phyloP scores from a whole-genome alignment of 2,888 invertebrate genomes.

The Taphrorychus bicolor region DNA sequence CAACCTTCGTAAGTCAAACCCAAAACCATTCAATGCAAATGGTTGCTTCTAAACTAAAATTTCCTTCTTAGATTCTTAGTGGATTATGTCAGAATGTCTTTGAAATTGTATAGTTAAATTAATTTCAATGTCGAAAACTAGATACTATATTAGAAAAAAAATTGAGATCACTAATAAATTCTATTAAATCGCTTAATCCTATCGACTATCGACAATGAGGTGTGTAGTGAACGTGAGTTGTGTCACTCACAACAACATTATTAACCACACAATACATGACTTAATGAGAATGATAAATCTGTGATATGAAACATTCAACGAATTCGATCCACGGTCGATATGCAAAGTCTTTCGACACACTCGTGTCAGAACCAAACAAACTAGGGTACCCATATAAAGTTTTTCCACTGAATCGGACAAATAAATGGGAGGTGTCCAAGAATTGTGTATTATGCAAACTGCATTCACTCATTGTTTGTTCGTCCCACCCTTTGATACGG shows the following conservation, averaged over 20 bases:
- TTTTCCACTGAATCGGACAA: background rate
- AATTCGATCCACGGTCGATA: background rate
- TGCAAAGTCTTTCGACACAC: background rate
- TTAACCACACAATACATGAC: background rate
- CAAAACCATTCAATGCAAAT: background rate
- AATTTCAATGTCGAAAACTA: no score
- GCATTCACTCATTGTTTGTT: background rate
- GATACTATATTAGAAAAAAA: no score
- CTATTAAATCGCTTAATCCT: no score
- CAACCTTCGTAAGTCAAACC: background rate
- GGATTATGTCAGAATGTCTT: background rate
- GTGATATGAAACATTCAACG: background rate
- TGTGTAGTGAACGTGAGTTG: no score
- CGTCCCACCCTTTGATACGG: background rate
- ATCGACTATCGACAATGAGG: no score
- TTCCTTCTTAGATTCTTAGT: background rate
- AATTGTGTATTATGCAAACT: background rate
- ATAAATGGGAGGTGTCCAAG: background rate
- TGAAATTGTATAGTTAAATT: no score
- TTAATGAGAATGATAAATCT: background rate
- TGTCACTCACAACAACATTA: background rate
- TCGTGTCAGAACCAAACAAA: background rate
- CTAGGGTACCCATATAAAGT: background rate
- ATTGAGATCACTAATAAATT: no score
- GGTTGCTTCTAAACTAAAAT: background rate